These are phyloP conservation scores for Drosophila lini DNA, from an alignment of 1,140 invertebrate genomes.

Conservation along the genomic window DNA sequence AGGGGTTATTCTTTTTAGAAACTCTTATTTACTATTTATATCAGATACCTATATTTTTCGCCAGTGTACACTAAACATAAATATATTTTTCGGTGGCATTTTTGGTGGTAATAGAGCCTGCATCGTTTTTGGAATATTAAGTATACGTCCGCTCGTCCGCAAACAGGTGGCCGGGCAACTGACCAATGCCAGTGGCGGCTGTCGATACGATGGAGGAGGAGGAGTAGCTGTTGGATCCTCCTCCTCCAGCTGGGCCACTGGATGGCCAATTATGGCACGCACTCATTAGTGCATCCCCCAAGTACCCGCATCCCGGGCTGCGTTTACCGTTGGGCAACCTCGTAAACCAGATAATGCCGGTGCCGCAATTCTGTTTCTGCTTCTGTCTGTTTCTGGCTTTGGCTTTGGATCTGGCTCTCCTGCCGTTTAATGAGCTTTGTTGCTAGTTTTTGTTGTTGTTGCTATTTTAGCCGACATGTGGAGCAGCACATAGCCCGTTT, in stretches of 20 bases:
- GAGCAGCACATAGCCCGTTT: slow-evolving; percentile 21
- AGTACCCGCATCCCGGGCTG: slow-evolving; percentile 8
- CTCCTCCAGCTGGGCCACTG: slow-evolving; percentile 33
- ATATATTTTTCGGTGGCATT: slow-evolving; percentile 24
- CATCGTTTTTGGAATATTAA: slow-evolving; percentile 35
- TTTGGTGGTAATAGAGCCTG: slow-evolving; percentile 14
- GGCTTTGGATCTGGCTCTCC: slow-evolving; percentile 29
- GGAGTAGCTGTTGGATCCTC: slow-evolving; percentile 20
- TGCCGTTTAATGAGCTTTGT: slow-evolving; percentile 71
- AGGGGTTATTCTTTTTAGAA: too few relatives aligned
- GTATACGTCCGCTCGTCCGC: slow-evolving; percentile 31
- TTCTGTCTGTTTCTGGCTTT: slow-evolving; percentile 22
- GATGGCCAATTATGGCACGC: slow-evolving; percentile 60
- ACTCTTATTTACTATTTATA: too few relatives aligned
- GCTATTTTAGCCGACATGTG: slow-evolving; percentile 40
- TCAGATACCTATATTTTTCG: neutral
- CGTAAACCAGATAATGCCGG: slow-evolving; percentile 69
- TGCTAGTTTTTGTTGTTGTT: slow-evolving; percentile 31
- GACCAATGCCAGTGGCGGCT: slow-evolving; percentile 7
- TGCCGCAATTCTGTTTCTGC: slow-evolving; percentile 50
- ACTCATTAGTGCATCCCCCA: slow-evolving; percentile 54
- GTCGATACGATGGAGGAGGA: neutral
- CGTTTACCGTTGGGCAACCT: slow-evolving; percentile 74
- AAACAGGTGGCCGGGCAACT: slow-evolving; percentile 25
- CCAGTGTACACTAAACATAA: slow-evolving; percentile 1